Base-by-base conservation (phyloP, 1,140 invertebrate genomes). In the Bombus difficillimus region DNA sequence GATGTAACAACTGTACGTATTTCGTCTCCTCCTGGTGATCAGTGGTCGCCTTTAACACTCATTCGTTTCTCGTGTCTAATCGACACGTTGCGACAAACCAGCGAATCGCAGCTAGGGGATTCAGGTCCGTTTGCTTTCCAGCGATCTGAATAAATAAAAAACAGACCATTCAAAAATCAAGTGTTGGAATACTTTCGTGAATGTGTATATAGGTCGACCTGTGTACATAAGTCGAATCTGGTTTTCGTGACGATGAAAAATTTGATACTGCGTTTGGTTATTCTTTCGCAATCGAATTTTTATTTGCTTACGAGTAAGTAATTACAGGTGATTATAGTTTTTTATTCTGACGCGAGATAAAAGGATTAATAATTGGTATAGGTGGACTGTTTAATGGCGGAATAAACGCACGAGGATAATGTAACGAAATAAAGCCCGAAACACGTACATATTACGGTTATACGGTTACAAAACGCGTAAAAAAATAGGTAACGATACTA, bases 11-110 rank as follows among this genome's bases (percentile, higher is more conserved):
- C 59, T 83, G 62, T 43, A 69, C 75, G 75, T 90, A 76, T 39
- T 64, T 83, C 53, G 68, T 87, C 62, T 37, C 81, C 34, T 57
- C 57, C 69, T 81, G 3, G 62, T 32, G 57, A 89, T 89, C 77
- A 74, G 75, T 22, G 64, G 39, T 39, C 78, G 77, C n/a, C 43
- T 43, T 76, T 86, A 62, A 83, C 32, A 2, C 8, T 66, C 2
- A 34, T 66, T 1, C 32, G 32, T 66, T n/a, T 32, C 15, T 32
- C 15, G 1, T 34, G 64, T 66, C 64, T 34, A 34, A 32, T 66
- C 18, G 32, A 66, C 32, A 34, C 8, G 15, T 34, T 18, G 32
- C 15, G 32, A 34, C 32, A 34, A 66, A 66, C 8, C 28, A 62
- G 3, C 10, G 28, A 25, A 62, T 62, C 28, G 22, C 59, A 12